These are phyloP conservation scores for Zosterops hypoxanthus DNA, from an alignment of 2,113 vertebrate genomes.

Conservation along the genomic window DNA sequence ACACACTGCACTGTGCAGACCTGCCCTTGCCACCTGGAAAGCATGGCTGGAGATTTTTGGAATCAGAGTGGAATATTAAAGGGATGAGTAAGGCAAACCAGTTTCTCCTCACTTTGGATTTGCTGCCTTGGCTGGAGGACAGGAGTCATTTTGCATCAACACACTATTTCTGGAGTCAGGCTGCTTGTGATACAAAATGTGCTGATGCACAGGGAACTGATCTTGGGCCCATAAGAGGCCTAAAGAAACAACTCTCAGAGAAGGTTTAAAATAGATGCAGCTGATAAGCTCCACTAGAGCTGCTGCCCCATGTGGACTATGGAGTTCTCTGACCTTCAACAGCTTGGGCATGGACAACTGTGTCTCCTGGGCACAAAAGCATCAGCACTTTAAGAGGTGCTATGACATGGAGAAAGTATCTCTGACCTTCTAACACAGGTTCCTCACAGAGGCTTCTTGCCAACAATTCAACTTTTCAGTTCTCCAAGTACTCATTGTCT, in stretches of 20 bases:
- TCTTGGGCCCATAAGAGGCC: background rate
- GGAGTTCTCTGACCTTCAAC: background rate
- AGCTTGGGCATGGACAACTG: background rate
- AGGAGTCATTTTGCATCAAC: background rate
- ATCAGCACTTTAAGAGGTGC: background rate
- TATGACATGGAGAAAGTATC: background rate
- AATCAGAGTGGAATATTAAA: background rate
- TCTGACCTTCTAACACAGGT: background rate
- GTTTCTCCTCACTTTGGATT: background rate
- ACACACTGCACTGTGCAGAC: background rate
- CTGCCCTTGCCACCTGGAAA: background rate
- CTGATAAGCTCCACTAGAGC: background rate
- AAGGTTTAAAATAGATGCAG: conserved; percentile 23
- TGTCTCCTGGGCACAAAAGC: background rate
- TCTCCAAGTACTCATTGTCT: background rate
- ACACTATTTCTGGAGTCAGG: background rate
- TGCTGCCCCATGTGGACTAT: background rate
- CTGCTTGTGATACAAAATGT: background rate
- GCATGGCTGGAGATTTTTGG: background rate
- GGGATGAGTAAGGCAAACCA: background rate
- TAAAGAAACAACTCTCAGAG: background rate
- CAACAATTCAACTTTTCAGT: background rate
- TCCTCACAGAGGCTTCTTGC: background rate
- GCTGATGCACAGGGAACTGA: background rate
- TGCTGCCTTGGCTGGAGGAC: background rate